Conservation (phyloP, 2,797 vertebrate species). For the Hirundo rustica region DNA sequence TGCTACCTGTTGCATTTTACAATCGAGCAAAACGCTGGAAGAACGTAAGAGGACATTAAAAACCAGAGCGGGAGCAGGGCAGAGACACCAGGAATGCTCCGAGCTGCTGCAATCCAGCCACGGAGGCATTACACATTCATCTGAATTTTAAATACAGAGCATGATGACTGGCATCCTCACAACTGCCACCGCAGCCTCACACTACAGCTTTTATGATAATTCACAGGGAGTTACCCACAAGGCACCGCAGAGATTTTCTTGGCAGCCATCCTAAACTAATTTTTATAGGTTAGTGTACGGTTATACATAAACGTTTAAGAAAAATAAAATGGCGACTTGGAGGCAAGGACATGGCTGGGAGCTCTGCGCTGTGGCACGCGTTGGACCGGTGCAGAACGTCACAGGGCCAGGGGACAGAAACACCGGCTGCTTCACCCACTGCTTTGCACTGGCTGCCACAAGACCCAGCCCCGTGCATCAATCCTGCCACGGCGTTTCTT, state of each 20-base stretch:
- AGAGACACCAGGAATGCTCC: background rate
- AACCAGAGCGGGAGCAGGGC: background rate
- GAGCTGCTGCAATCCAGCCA: slow-evolving; percentile 1
- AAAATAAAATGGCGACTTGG: slow-evolving; percentile 42
- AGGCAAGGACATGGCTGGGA: background rate
- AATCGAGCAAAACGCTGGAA: background rate
- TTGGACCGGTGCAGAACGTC: rapidly evolving
- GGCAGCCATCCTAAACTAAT: slow-evolving; percentile 77
- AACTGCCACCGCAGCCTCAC: slow-evolving; percentile 42
- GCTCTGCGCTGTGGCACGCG: rapidly evolving
- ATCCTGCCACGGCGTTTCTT: rapidly evolving
- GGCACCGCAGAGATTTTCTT: slow-evolving; percentile 75
- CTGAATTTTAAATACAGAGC: slow-evolving; percentile 73
- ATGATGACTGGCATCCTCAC: slow-evolving; percentile 53
- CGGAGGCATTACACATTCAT: slow-evolving; percentile 35
- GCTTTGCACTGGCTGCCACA: background rate
- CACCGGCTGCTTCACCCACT: background rate
- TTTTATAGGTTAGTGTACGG: slow-evolving; percentile 67
- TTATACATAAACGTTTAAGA: slow-evolving; percentile 60
- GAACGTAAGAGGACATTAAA: rapidly evolving
- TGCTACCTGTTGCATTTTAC: slow-evolving; percentile 38
- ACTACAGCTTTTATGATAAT: slow-evolving; percentile 74
- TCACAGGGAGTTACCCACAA: slow-evolving; percentile 76
- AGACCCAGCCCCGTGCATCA: background rate
- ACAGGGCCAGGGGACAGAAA: background rate